A percentile compares a stretch with the other conserved stretches of the same genome.
These are phyloP conservation scores for Schlechtendalia chinensis DNA, from an alignment of 1,140 invertebrate genomes.

Conservation along the genomic window DNA sequence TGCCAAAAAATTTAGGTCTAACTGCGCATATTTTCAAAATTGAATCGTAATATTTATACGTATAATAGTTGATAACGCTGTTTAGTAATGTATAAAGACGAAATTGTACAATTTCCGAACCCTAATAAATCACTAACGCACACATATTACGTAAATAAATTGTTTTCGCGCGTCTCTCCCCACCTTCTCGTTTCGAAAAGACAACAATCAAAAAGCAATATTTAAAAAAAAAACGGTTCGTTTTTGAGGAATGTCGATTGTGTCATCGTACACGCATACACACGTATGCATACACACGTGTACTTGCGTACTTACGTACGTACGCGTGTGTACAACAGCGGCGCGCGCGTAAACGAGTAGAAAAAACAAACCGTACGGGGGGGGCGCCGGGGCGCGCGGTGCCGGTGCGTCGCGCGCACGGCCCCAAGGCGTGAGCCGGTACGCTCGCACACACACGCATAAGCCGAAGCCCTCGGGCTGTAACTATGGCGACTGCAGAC, in stretches of 20 bases:
- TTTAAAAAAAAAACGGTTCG: not conserved
- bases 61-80: too few species aligned
- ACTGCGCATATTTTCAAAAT: too few species aligned
- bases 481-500: slow-evolving; percentile 35
- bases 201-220: not conserved
- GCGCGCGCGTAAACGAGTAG: slow-evolving; percentile 19
- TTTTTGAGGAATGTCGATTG: not conserved
- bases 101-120: too few species aligned
- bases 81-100: too few species aligned
- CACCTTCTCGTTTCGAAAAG: not conserved
- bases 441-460: not conserved
- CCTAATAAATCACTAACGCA: too few species aligned
- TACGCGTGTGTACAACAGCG: not conserved
- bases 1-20: too few species aligned
- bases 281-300: too few species aligned
- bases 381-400: not conserved
- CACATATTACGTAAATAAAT: too few species aligned
- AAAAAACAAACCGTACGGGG: not conserved
- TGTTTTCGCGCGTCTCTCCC: too few species aligned
- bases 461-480: slow-evolving; percentile 3
- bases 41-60: too few species aligned
- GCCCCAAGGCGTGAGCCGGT: not conserved
- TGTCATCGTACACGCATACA: not conserved
- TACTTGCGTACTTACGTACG: too few species aligned
- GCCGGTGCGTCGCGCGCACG: not conserved